These are phyloP conservation scores for Chloromyia formosa DNA, from an alignment of 2,888 invertebrate genomes.

Conservation along the genomic window DNA sequence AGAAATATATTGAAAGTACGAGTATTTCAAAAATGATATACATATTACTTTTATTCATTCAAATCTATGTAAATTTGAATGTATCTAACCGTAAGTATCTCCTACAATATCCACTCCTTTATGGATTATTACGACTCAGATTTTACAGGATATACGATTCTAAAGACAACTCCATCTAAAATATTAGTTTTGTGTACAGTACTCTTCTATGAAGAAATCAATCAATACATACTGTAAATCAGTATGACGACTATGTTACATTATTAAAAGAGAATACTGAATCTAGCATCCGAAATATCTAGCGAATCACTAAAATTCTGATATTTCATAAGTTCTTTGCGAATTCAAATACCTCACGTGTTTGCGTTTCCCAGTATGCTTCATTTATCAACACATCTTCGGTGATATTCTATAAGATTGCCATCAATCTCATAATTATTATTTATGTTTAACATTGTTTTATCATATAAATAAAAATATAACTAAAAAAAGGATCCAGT, in stretches of 20 bases:
- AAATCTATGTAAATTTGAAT: background rate
- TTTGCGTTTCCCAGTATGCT: constrained; percentile 91
- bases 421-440: constrained; percentile 43
- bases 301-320: constrained; percentile 18
- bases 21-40: background rate
- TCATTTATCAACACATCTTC: constrained; percentile 95
- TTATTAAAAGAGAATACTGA: background rate
- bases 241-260: too few species aligned
- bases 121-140: too few species aligned
- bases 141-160: too few species aligned
- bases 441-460: constrained; percentile 29
- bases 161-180: too few species aligned
- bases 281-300: constrained; percentile 9
- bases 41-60: background rate
- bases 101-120: too few species aligned
- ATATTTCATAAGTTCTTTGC: constrained; percentile 20
- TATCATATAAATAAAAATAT: too few species aligned
- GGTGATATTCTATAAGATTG: constrained; percentile 84
- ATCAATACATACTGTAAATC: too few species aligned
- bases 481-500: background rate
- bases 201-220: too few species aligned
- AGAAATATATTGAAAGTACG: too few species aligned
- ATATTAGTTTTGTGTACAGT: too few species aligned
- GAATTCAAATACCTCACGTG: constrained; percentile 85
- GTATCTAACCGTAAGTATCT: too few species aligned